phyloP scores from a whole-genome alignment of 2,888 invertebrate genomes.

The Tiliacea aurago region DNA sequence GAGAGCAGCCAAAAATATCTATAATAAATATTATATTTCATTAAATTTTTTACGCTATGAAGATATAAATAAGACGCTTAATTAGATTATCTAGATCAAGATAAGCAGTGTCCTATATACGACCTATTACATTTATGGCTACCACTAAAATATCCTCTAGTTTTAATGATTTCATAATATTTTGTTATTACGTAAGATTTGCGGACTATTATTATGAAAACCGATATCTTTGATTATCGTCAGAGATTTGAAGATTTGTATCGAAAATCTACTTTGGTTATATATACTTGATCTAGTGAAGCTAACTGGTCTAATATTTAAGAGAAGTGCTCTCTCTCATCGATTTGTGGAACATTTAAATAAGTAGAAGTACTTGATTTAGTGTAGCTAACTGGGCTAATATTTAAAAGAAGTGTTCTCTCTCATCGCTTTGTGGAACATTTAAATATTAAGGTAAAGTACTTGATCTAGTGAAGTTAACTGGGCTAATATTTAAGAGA shows the following conservation, averaged over 20 bases:
- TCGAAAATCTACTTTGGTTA: conserved; percentile 1
- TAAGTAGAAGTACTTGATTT: not conserved
- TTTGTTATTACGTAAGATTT: conserved; percentile 10
- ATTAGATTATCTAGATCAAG: conserved; percentile 30
- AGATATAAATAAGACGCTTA: conserved; percentile 22
- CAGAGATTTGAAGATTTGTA: conserved; percentile 13
- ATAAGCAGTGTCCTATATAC: conserved; percentile 17
- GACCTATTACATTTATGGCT: not conserved
- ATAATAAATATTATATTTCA: not conserved
- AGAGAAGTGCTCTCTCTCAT: too few relatives aligned
- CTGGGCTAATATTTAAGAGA: too few relatives aligned
- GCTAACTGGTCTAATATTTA: too few relatives aligned
- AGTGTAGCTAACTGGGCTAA: not conserved
- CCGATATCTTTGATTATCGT: conserved; percentile 12
- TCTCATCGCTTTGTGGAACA: too few relatives aligned
- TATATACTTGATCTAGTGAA: not conserved
- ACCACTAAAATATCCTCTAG: not conserved
- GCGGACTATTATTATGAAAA: conserved; percentile 9
- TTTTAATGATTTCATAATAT: conserved; percentile 3
- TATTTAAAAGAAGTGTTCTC: too few relatives aligned
- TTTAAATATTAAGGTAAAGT: too few relatives aligned
- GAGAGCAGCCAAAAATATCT: not conserved
- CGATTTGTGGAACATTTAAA: too few relatives aligned
- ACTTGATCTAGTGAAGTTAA: not conserved
- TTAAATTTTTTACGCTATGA: conserved; percentile 12